phyloP scores from a whole-genome alignment of 2,113 vertebrate genomes.

The Cochlearius cochlearius region DNA sequence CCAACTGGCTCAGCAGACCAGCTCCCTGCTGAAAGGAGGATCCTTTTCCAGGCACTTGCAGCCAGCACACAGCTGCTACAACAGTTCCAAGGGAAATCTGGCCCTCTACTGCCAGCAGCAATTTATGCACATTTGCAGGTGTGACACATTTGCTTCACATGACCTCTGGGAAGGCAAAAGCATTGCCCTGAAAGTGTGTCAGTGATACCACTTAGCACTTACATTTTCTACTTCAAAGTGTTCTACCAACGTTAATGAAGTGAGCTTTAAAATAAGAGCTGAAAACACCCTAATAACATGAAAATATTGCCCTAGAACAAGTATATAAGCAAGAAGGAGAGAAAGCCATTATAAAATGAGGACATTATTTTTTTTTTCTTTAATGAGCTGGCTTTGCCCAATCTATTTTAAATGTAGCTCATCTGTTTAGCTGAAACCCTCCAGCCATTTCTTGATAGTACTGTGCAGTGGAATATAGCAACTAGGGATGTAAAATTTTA shows the following conservation, averaged over 20 bases:
- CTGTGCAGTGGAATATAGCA: neutral
- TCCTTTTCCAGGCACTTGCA: neutral
- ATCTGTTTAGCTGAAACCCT: conserved; percentile 17
- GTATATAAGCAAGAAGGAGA: neutral
- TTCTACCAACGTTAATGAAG: conserved; percentile 33
- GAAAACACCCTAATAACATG: conserved; percentile 20
- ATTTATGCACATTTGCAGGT: conserved; percentile 11
- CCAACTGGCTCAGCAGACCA: neutral
- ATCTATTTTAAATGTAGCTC: conserved; percentile 19
- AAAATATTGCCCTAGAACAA: conserved; percentile 15
- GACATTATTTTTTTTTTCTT: neutral
- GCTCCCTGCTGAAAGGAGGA: neutral
- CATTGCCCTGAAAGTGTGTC: neutral
- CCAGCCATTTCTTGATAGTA: neutral
- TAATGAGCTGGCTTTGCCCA: conserved; percentile 34
- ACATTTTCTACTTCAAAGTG: conserved; percentile 30
- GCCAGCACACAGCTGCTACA: neutral
- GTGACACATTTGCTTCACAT: neutral
- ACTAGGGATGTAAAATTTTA: neutral
- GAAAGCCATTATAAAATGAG: conserved; percentile 35
- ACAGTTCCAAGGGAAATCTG: neutral
- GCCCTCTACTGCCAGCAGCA: neutral
- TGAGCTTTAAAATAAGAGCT: conserved; percentile 12
- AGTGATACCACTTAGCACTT: conserved; percentile 26
- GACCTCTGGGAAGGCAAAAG: conserved; percentile 33